phyloP scores from a whole-genome alignment of 2,797 vertebrate species.

The Myotis findleyi region DNA sequence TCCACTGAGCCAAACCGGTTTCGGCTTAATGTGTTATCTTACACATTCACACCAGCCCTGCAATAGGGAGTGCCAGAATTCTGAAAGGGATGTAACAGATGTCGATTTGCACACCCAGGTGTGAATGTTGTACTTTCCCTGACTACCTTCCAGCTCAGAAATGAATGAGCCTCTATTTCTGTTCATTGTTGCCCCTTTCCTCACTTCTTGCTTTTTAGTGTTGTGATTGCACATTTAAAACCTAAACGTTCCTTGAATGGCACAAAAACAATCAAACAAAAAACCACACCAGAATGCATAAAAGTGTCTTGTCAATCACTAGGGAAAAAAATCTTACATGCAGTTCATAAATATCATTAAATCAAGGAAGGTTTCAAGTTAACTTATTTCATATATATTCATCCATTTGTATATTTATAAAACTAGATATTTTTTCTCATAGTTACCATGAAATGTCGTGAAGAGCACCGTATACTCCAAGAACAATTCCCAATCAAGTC shows the following conservation, averaged over 20 bases:
- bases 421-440: neutral
- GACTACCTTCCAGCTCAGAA: slow-evolving; percentile 10
- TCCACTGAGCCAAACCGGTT: too few relatives aligned
- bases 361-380: neutral
- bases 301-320: neutral
- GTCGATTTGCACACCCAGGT: slow-evolving; percentile 44
- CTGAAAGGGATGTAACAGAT: slow-evolving; percentile 11
- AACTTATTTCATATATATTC: neutral
- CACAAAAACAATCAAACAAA: neutral
- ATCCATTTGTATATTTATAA: neutral
- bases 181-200: neutral
- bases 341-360: slow-evolving; percentile 24
- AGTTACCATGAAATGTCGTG: neutral
- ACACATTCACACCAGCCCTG: neutral
- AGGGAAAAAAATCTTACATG: slow-evolving; percentile 11
- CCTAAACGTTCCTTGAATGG: neutral
- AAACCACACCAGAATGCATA: neutral
- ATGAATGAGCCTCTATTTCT: slow-evolving; percentile 64
- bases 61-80: neutral
- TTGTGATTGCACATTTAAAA: slow-evolving; percentile 44
- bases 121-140: slow-evolving; percentile 14
- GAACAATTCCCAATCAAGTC: neutral
- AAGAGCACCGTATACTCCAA: neutral
- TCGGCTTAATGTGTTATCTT: too few relatives aligned
- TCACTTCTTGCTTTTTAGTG: slow-evolving; percentile 20